Evolutionary conservation across 1,140 invertebrate genomes (phyloP), one percentile per base, ranked within the genome.

Genomic region (Zaprionus tsacasi): DNA sequence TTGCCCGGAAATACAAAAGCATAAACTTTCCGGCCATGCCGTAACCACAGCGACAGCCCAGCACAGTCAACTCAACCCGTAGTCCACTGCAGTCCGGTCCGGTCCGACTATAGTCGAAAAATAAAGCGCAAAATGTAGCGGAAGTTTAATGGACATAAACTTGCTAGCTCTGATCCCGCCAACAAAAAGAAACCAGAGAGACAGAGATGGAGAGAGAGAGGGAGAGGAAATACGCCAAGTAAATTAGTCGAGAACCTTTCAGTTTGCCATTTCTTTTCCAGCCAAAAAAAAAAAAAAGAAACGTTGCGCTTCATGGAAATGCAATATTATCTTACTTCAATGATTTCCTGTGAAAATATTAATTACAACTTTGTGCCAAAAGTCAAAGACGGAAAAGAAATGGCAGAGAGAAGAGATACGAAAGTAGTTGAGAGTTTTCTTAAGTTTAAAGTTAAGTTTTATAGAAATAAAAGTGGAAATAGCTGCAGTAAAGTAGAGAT

Each of bases 91-190:
- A 45, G 40, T 45, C 40, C 45, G 12, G 35, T 17, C 30, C 21
- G 21, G n/a, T n/a, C n/a, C n/a, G n/a, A n/a, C 21, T 21, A 21
- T 79, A 70, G 58, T 64, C 59, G 48, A 87, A 81, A 82, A 66
- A 76, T 82, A 87, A 87, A 74, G 79, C 70, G 75, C 63, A 88
- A 87, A 89, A 64, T 87, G 74, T 85, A 68, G 70, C 83, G 83
- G 83, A 88, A 88, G 85, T 88, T 88, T 89, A 89, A 88, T 88
- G 85, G 88, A 88, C 88, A 88, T 83, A 88, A 88, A 88, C 83
- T 88, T 83, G 78, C 73, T 54, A 40, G 73, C 67, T 25, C 15
- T 61, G 59, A 66, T 79, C 66, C 33, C 58, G 15, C 7, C 40
- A 48, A 58, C 30, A 65, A 64, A 52, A 60, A 21, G 38, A n/a